Base-by-base conservation (phyloP, 2,888 invertebrate species). In the Spodoptera littoralis region DNA sequence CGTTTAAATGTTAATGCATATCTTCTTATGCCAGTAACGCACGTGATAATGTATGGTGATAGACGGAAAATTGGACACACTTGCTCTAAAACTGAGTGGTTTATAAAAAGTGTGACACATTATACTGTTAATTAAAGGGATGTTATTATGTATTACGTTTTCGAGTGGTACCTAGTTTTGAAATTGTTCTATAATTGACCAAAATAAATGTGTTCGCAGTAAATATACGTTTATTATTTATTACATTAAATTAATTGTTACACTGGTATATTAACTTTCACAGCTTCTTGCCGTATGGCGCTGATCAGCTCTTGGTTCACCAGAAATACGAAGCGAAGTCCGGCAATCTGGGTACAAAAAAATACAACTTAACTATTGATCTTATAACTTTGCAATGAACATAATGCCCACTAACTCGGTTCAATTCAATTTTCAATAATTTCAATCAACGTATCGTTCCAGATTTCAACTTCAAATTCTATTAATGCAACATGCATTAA, bases 281-380 rank as follows among this genome's bases (percentile, higher is more conserved):
- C 97, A 67, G 98, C 97, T 92, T 98, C 98, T 88, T 97, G 97
- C 59, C 98, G 96, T 80, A 99, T 98, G 46, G 97, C 97, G 85
- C 97, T 97, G 78, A 99, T 98, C 54, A 99, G 95, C 81, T 99
- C 98, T 88, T 98, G 98, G 91, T 99, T 99, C 65, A 99, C 97
- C 71, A 98, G 96, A 89, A 99, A 99, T 78, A 98, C 98, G 92
- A 99, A 99, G 70, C 98, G 96, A 48, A 99, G 95, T 58, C 98
- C 98, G 24, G 98, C 97, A 82, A 99, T 97, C 97, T 97, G 95
- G 77, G 77, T 44, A 56, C 44, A 70, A 57, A 61, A 61, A 64
- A 73, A 65, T 55, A 54, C 42, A 44, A 48, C 9, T 36, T 36
- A 36, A 36, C 36, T 36, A 36, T 36, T 36, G 36, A 36, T 36